Conservation (phyloP, 2,888 invertebrate species). For the Lasioglossum zephyrum region DNA sequence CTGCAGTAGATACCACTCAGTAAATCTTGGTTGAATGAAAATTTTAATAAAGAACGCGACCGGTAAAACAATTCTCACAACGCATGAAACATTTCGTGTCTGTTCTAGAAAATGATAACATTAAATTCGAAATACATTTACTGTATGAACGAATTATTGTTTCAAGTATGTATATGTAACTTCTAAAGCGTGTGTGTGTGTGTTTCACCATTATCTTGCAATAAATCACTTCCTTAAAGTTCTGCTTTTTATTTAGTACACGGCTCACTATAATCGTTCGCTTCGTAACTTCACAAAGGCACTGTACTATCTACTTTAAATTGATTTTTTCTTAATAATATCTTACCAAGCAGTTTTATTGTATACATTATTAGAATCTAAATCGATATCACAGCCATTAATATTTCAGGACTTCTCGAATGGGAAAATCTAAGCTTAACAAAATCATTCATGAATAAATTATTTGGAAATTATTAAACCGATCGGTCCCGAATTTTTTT, state of each 20-base stretch:
- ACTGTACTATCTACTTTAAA: background rate
- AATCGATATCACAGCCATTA: background rate
- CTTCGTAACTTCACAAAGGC: background rate
- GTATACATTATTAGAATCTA: background rate
- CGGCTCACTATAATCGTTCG: background rate
- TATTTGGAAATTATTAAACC: background rate
- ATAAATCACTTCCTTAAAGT: background rate
- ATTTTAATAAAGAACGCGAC: background rate
- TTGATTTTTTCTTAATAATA: constrained; percentile 1
- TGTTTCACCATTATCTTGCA: background rate
- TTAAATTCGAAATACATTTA: background rate
- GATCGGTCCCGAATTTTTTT: too few species aligned
- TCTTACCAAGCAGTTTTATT: background rate
- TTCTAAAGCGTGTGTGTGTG: too few species aligned
- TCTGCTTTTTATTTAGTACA: background rate
- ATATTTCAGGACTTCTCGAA: background rate
- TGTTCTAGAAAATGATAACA: background rate
- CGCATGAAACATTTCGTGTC: background rate
- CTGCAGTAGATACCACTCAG: background rate
- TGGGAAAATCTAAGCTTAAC: too few species aligned
- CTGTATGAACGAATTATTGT: background rate
- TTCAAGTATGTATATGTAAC: background rate
- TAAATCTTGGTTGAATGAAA: background rate
- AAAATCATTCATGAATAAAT: background rate
- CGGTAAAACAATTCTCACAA: background rate